These are phyloP conservation scores for Phylloscopus collybita DNA, from an alignment of 2,797 vertebrate species.

Conservation along the genomic window DNA sequence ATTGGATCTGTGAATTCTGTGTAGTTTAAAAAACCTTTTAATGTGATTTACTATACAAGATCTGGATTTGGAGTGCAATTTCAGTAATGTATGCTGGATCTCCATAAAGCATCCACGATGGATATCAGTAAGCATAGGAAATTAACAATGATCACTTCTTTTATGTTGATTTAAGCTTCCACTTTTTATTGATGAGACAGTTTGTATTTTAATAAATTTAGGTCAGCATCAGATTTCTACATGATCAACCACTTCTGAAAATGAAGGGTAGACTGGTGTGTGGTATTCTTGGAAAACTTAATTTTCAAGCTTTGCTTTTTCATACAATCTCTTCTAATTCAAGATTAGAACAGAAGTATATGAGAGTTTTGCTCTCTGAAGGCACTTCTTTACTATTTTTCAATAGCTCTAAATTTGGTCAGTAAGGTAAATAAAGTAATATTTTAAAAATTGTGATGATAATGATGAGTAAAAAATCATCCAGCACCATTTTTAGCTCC, in stretches of 20 bases:
- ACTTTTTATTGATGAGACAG: not conserved
- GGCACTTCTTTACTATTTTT: not conserved
- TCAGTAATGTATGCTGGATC: not conserved
- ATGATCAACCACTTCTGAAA: not conserved
- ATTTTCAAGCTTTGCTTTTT: not conserved
- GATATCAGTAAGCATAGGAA: not conserved
- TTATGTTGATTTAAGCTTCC: not conserved
- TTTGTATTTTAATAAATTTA: conserved; percentile 20
- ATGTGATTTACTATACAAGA: not conserved
- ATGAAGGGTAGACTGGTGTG: not conserved
- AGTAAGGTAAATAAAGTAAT: not conserved
- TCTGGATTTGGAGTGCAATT: not conserved
- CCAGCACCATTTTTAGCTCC: not conserved
- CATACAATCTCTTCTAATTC: not conserved
- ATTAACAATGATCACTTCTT: not conserved
- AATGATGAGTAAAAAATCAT: not conserved
- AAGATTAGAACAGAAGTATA: not conserved
- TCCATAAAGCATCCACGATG: not conserved
- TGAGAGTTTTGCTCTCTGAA: not conserved
- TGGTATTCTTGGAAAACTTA: not conserved
- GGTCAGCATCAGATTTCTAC: not conserved
- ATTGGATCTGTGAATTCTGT: not conserved
- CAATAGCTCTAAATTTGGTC: not conserved
- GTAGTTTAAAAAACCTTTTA: not conserved
- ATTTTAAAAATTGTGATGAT: not conserved